Conservation (phyloP, 2,888 invertebrate species). For the Leucoptera coffeella region DNA sequence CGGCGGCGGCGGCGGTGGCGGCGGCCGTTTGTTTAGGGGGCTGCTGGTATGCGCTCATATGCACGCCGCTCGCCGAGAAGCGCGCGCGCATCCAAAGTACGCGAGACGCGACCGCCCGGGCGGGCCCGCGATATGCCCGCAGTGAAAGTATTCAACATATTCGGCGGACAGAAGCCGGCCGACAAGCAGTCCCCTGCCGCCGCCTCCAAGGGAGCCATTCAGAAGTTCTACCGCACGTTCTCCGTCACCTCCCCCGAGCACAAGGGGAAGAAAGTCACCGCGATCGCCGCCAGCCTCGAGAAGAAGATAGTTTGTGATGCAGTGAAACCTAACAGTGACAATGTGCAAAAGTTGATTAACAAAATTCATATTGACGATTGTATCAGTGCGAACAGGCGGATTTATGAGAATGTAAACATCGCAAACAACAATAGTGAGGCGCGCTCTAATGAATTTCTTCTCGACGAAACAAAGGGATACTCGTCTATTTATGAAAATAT, state of each 20-base stretch:
- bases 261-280: conserved; percentile 41
- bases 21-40: too few species aligned
- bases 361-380: conserved; percentile 18
- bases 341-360: conserved; percentile 28
- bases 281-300: conserved; percentile 40
- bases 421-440: conserved; percentile 18
- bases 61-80: conserved; percentile 36
- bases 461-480: conserved; percentile 38
- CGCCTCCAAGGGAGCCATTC: conserved; percentile 28
- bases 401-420: conserved; percentile 45
- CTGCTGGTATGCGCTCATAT: conserved; percentile 20
- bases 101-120: conserved; percentile 26
- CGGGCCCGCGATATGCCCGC: conserved; percentile 49
- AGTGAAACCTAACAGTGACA: conserved; percentile 24
- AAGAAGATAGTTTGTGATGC: conserved; percentile 30
- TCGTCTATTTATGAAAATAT: conserved; percentile 45
- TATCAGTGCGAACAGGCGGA: conserved; percentile 17
- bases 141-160: conserved; percentile 51
- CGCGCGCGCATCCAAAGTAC: conserved; percentile 40
- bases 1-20: not conserved
- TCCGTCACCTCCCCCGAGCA: conserved; percentile 32
- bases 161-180: conserved; percentile 48
- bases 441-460: conserved; percentile 14
- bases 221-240: conserved; percentile 49
- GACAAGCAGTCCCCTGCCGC: conserved; percentile 31